Base-by-base conservation (phyloP, 2,888 invertebrate species). In the Lycaena phlaeas region DNA sequence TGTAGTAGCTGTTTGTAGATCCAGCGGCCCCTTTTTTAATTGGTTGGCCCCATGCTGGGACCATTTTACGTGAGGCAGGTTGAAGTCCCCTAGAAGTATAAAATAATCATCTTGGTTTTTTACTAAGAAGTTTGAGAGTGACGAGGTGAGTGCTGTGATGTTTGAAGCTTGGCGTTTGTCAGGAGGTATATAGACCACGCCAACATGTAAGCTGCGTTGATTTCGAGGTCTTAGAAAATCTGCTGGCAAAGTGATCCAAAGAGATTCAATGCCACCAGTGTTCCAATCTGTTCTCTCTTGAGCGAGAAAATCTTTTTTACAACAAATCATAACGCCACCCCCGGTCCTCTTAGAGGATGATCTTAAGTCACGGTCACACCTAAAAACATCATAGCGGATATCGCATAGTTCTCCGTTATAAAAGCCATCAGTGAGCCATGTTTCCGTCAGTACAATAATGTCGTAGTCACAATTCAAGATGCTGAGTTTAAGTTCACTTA, bases 341-440 rank as follows among this genome's bases (percentile, higher is more conserved):
- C 34, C 34, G 9, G 18, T 34, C 14, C 7, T 2, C n/a, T 17
- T 34, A 10, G 7, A 1, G 4, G 34, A 34, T 18, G 34, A n/a
- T n/a, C n/a, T 15, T 14, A 9, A n/a, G 15, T 14, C 17, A n/a
- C 34, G 34, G 14, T 30, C 30, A 3, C n/a, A 15, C 14, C 34
- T 14, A 17, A 34, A 34, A 34, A 34, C 34, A 2, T 34, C 15
- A 18, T 34, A 34, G n/a, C 34, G n/a, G 34, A n/a, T 17, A 10
- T 34, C 34, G 18, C 34, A 34, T 15, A 34, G 17, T 18, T 34
- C 34, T 17, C 34, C 17, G 9, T 10, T 15, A 10, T 34, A 34
- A 34, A 34, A 17, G 9, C 34, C 34, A 17, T 34, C 34, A 34
- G 34, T 34, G 10, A 34, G 34, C 34, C 34, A 34, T 10, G 34